These are phyloP conservation scores for Hirtodrosophila trivittata DNA, from an alignment of 2,888 invertebrate genomes.

Conservation along the genomic window DNA sequence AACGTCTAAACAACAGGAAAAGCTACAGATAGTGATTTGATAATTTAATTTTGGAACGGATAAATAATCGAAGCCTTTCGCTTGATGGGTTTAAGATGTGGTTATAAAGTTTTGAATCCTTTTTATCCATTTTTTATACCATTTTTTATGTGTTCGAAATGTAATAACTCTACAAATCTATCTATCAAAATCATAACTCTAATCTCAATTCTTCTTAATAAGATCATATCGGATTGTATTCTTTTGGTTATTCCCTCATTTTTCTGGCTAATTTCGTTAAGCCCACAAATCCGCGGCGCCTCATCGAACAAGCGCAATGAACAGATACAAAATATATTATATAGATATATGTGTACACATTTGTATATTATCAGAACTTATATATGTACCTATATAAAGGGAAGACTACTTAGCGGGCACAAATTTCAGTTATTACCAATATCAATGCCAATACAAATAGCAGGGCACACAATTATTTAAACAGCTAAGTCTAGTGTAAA, in stretches of 20 bases:
- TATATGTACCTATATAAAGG: neutral
- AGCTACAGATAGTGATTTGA: too few relatives aligned
- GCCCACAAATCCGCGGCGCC: slow-evolving; percentile 61
- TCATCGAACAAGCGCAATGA: slow-evolving; percentile 15
- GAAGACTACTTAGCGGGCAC: slow-evolving; percentile 32
- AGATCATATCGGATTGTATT: too few relatives aligned
- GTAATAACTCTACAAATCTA: too few relatives aligned
- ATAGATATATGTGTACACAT: slow-evolving; percentile 1
- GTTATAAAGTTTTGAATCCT: too few relatives aligned
- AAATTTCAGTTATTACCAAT: slow-evolving; percentile 69
- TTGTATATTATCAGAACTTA: slow-evolving; percentile 5
- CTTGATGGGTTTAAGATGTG: too few relatives aligned
- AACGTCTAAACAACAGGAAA: too few relatives aligned
- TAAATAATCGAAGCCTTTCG: too few relatives aligned
- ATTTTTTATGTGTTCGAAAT: too few relatives aligned
- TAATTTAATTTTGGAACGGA: too few relatives aligned
- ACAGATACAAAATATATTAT: slow-evolving; percentile 2
- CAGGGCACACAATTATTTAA: slow-evolving; percentile 52
- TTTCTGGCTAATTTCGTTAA: slow-evolving; percentile 9
- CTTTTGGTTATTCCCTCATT: neutral
- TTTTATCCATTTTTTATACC: too few relatives aligned
- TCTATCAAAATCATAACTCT: too few relatives aligned
- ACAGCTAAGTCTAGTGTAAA: slow-evolving; percentile 70
- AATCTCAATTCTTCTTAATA: too few relatives aligned
- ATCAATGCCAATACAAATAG: slow-evolving; percentile 74